A percentile compares a stretch with the other conserved stretches of the same genome.
Conservation (phyloP, 2,113 vertebrate species). For the Entelurus aequoreus region DNA sequence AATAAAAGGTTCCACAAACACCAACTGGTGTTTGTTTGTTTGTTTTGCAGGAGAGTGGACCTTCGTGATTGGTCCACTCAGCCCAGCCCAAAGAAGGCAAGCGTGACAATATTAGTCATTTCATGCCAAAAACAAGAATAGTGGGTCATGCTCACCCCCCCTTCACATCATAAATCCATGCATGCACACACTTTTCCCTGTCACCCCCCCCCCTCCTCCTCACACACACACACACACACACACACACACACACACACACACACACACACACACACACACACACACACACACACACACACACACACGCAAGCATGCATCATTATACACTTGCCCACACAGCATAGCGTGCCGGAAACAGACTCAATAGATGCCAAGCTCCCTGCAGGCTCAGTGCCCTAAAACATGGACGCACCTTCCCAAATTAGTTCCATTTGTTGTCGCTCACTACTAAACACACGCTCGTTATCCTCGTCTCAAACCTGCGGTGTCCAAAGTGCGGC, state of each 20-base stretch:
- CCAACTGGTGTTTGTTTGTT: not conserved
- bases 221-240: too few species aligned
- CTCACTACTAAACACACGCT: conserved; percentile 30
- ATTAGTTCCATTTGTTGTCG: conserved; percentile 60
- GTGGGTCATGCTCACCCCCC: conserved; percentile 43
- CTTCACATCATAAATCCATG: conserved; percentile 33
- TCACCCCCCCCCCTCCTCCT: conserved; percentile 23
- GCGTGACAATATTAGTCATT: conserved; percentile 56
- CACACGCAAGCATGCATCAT: conserved; percentile 59
- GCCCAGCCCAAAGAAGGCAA: conserved; percentile 52
- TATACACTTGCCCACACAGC: conserved; percentile 67
- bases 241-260: conserved; percentile 17
- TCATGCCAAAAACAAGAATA: conserved; percentile 52
- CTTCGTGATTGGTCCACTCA: conserved; percentile 22
- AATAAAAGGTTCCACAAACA: not conserved
- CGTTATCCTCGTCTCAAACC: too few species aligned
- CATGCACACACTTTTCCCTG: conserved; percentile 26
- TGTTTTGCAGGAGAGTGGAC: not conserved
- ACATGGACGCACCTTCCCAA: conserved; percentile 59
- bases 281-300: conserved; percentile 22
- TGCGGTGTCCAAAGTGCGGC: too few species aligned
- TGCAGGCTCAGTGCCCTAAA: conserved; percentile 56
- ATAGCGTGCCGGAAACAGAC: conserved; percentile 70
- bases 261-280: conserved; percentile 30
- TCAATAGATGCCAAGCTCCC: conserved; percentile 61